Percentiles rank a stretch among this genome's conserved stretches.
phyloP scores from a whole-genome alignment of 2,797 vertebrate species.

The Myiotriccus ornatus region DNA sequence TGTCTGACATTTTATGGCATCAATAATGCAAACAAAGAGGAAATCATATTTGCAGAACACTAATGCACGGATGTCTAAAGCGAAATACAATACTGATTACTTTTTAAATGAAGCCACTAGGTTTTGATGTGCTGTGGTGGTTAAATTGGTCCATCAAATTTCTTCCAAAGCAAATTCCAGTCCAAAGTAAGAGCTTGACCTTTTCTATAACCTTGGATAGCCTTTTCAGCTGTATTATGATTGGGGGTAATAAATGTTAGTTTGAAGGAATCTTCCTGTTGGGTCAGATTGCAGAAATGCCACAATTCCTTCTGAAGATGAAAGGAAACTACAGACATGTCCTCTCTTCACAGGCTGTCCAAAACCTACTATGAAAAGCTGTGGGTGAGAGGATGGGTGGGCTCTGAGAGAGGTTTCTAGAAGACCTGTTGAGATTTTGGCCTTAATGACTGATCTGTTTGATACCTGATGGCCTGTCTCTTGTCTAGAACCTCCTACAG shows the following conservation, averaged over 20 bases:
- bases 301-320: not conserved
- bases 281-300: constrained; percentile 9
- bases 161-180: constrained; percentile 53
- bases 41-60: constrained; percentile 61
- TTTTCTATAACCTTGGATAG: constrained; percentile 49
- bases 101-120: constrained; percentile 70
- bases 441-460: not conserved
- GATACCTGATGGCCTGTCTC: not conserved
- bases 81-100: constrained; percentile 64
- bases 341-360: not conserved
- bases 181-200: constrained; percentile 41
- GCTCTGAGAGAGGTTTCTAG: not conserved
- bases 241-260: constrained; percentile 2
- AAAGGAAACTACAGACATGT: not conserved
- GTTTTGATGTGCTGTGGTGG: constrained; percentile 55
- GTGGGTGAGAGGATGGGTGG: not conserved
- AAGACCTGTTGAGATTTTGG: not conserved
- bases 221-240: constrained; percentile 36
- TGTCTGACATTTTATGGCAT: constrained; percentile 72
- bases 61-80: constrained; percentile 65
- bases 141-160: constrained; percentile 61
- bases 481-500: not conserved
- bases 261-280: constrained; percentile 4
- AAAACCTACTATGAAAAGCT: not conserved
- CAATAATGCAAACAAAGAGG: constrained; percentile 69